Conservation (phyloP, 2,113 vertebrate genomes). For the Andinoacara biseriatus region DNA sequence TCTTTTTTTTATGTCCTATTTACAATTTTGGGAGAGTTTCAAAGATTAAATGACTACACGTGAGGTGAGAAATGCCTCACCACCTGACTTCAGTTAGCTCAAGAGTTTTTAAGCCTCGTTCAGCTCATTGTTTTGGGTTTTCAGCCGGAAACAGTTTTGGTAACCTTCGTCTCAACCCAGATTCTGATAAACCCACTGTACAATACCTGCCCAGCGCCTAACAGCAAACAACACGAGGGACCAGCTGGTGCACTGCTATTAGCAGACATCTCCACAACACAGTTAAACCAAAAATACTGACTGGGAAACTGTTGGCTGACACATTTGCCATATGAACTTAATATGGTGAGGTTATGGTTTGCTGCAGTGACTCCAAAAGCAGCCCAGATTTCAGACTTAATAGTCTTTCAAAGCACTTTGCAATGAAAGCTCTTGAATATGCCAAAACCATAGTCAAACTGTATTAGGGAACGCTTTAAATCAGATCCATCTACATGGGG, state of each 20-base stretch:
- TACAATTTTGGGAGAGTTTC: too few species aligned
- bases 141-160: not conserved
- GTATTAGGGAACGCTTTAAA: not conserved
- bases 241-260: slow-evolving; percentile 4
- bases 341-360: not conserved
- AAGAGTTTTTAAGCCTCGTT: not conserved
- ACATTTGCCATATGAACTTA: not conserved
- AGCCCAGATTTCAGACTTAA: not conserved
- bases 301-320: not conserved
- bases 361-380: not conserved
- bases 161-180: not conserved
- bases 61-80: not conserved
- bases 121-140: not conserved
- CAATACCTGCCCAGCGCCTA: not conserved
- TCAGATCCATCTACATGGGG: not conserved
- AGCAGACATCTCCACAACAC: not conserved
- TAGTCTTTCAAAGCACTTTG: not conserved
- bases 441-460: not conserved
- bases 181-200: not conserved
- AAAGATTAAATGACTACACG: not conserved
- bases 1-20: not conserved
- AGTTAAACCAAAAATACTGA: not conserved
- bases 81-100: not conserved
- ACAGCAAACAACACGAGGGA: not conserved
- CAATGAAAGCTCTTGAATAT: not conserved